Base-by-base conservation (phyloP, 2,113 vertebrate species). In the Microcebus lehilahytsara region DNA sequence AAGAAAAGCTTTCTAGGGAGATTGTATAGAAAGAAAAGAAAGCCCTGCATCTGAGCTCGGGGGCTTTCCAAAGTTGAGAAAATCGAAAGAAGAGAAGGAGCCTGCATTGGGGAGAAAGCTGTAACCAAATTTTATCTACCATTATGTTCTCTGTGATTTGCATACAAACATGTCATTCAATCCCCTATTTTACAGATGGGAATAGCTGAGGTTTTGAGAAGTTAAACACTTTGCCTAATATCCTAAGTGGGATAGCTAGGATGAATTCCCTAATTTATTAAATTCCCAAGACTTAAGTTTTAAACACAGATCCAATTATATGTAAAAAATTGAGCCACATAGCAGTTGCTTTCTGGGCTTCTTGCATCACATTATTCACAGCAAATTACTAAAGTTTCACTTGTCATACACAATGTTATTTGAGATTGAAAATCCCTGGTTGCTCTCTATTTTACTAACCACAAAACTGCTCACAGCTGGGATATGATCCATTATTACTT, bases 401-500 rank as follows among this genome's bases (percentile, higher is more conserved):
- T 4, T 49, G 58, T 69, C 34, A 78, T 3, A 49, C 16, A 3
- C 25, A 85, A 77, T 79, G 2, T 78, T 51, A 93, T 2, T 11
- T 1, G 13, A 51, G 6, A 93, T 88, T 37, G 51, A 56, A 96
- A 95, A 95, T 80, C 56, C 86, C 92, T 77, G 23, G 71, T 62
- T 96, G 13, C 8, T 84, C 46, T 75, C 16, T 85, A 72, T 97
- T 95, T 85, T 85, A 0, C 9, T 87, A 87, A 19, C 67, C 71
- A 85, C 84, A 96, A 95, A 75, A 95, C 78, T 67, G 19, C 42
- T 42, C 16, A 81, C 92, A 98, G 87, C 96, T 98, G 92, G 95
- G 32, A 95, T 96, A 92, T 96, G 79, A 97, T 74, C 37, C 92
- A 34, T 96, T 97, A 83, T 92, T 83, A 96, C 87, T 97, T 98